phyloP scores from a whole-genome alignment of 2,797 vertebrate species.

The Iguana delicatissima region DNA sequence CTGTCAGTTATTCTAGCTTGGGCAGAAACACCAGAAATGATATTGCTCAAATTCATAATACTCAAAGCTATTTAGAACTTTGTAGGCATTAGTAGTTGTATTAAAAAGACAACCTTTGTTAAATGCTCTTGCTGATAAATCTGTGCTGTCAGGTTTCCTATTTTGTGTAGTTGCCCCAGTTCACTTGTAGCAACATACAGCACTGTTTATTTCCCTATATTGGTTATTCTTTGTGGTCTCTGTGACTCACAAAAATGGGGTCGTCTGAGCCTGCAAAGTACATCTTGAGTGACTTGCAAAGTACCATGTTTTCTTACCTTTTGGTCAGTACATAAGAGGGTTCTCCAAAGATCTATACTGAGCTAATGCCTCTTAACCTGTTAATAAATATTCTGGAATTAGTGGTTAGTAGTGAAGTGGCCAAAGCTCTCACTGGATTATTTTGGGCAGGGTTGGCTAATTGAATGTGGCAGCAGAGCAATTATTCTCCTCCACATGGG shows the following conservation, averaged over 20 bases:
- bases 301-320: background rate
- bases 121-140: background rate
- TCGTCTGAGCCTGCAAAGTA: too few species aligned
- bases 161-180: background rate
- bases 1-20: background rate
- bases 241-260: too few species aligned
- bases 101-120: background rate
- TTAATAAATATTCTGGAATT: background rate
- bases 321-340: background rate
- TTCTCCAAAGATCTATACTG: too few species aligned
- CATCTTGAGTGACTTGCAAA: background rate
- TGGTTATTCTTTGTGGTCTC: background rate
- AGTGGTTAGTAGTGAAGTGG: background rate
- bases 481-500: too few species aligned
- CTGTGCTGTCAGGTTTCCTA: background rate
- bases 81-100: background rate
- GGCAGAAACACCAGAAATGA: background rate
- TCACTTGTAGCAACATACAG: too few species aligned
- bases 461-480: too few species aligned
- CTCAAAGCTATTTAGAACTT: background rate
- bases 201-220: background rate
- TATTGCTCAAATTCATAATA: background rate
- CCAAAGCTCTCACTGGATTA: background rate
- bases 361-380: background rate
- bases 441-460: background rate